A percentile compares a stretch with the other conserved stretches of the same genome.
Conservation (phyloP, 1,140 invertebrate species). For the Lanistes nyassanus region DNA sequence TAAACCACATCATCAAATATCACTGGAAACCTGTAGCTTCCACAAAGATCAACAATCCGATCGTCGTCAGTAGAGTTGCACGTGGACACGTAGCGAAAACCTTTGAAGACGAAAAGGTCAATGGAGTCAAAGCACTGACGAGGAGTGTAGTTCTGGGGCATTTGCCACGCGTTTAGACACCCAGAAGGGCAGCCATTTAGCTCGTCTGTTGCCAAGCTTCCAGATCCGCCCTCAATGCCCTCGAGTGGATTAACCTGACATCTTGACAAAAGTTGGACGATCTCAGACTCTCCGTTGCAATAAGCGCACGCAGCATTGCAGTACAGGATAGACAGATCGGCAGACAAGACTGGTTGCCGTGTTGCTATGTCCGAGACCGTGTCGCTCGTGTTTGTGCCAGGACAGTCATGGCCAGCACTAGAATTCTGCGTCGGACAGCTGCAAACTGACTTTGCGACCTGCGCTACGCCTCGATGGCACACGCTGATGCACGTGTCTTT, state of each 20-base stretch:
- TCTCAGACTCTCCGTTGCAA: slow-evolving; percentile 1
- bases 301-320: neutral
- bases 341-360: neutral
- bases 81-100: neutral
- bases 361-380: neutral
- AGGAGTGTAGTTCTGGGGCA: neutral
- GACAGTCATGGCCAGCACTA: neutral
- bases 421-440: neutral
- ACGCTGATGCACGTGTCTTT: neutral
- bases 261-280: neutral
- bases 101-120: neutral
- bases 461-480: neutral
- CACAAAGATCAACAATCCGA: neutral
- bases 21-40: slow-evolving; percentile 10
- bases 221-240: too few relatives aligned
- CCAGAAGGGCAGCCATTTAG: too few relatives aligned
- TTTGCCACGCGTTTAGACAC: neutral
- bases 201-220: neutral
- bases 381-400: neutral
- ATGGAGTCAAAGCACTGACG: neutral
- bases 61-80: neutral
- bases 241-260: too few relatives aligned
- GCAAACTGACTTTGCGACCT: neutral
- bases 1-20: neutral
- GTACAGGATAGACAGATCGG: neutral